These are phyloP conservation scores for Mya arenaria DNA, from an alignment of 1,140 invertebrate species.

Conservation along the genomic window DNA sequence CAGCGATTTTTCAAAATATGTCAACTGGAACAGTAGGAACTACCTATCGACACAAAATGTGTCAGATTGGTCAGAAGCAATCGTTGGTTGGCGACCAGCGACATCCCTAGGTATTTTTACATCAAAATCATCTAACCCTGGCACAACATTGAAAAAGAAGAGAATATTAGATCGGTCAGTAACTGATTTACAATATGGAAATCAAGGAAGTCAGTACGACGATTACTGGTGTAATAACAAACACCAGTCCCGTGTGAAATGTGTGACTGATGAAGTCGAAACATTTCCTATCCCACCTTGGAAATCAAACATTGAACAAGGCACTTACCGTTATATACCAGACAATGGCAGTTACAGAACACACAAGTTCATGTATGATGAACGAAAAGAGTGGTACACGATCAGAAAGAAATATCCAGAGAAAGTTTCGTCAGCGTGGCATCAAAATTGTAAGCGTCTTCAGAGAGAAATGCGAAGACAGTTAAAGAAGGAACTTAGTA, in stretches of 20 bases:
- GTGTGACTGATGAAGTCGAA: slow-evolving; percentile 65
- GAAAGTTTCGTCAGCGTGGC: slow-evolving; percentile 62
- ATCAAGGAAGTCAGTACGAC: slow-evolving; percentile 8
- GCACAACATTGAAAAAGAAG: slow-evolving; percentile 52
- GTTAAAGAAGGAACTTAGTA: slow-evolving; percentile 63
- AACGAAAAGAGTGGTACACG: slow-evolving; percentile 65
- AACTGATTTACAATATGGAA: slow-evolving; percentile 37
- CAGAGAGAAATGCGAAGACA: slow-evolving; percentile 69
- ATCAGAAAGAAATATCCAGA: slow-evolving; percentile 63
- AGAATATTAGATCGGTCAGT: slow-evolving; percentile 29
- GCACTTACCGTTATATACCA: slow-evolving; percentile 73
- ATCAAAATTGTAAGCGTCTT: slow-evolving; percentile 60
- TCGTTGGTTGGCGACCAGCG: slow-evolving; percentile 62
- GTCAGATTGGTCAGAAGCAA: slow-evolving; percentile 66
- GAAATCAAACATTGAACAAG: slow-evolving; percentile 74
- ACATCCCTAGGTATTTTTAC: slow-evolving; percentile 56
- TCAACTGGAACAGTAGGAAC: slow-evolving; percentile 27
- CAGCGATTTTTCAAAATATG: slow-evolving; percentile 53
- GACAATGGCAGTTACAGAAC: slow-evolving; percentile 73
- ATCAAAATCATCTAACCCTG: slow-evolving; percentile 20
- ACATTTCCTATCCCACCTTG: slow-evolving; percentile 59
- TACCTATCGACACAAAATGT: slow-evolving; percentile 27
- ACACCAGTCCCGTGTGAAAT: slow-evolving; percentile 37
- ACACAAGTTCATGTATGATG: slow-evolving; percentile 62
- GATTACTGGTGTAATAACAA: slow-evolving; percentile 29